Evolutionary conservation across 2,888 invertebrate genomes (phyloP).

Genomic region (Zele albiditarsus): DNA sequence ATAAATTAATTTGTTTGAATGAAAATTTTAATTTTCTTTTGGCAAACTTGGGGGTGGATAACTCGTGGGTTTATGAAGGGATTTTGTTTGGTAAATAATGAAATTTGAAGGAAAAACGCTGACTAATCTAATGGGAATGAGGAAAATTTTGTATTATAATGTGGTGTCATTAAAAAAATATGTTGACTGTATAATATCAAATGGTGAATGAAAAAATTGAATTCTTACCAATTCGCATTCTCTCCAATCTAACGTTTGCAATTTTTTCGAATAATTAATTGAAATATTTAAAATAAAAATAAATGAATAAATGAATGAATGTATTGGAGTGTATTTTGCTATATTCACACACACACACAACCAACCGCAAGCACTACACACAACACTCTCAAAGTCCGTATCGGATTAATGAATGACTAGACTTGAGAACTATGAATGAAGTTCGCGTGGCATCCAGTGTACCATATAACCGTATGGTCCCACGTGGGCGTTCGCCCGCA

Average conservation of each 20-base stretch:
- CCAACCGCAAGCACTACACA: background rate
- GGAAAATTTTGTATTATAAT: too few species aligned
- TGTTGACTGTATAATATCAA: too few species aligned
- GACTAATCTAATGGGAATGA: too few species aligned
- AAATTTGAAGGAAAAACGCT: too few species aligned
- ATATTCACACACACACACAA: background rate
- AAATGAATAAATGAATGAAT: background rate
- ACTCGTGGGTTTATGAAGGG: too few species aligned
- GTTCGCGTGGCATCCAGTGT: slow-evolving; percentile 63
- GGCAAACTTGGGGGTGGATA: too few species aligned
- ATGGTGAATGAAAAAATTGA: too few species aligned
- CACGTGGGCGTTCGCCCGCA: slow-evolving; percentile 66
- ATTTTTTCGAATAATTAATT: background rate
- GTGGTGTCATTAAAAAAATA: too few species aligned
- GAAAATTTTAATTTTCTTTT: too few species aligned
- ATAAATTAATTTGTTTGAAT: too few species aligned
- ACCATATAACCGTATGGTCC: slow-evolving; percentile 65
- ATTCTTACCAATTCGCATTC: background rate
- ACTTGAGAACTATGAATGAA: slow-evolving; percentile 70
- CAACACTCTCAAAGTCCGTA: slow-evolving; percentile 49
- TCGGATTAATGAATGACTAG: slow-evolving; percentile 67
- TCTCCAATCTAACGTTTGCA: background rate
- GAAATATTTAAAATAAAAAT: background rate
- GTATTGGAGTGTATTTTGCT: background rate
- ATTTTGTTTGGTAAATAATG: too few species aligned